Evolutionary conservation across 92 coral and sea anemone species (phyloP), one percentile per base, ranked within the genome.

Genomic region (Parazoanthus atlanticus): DNA sequence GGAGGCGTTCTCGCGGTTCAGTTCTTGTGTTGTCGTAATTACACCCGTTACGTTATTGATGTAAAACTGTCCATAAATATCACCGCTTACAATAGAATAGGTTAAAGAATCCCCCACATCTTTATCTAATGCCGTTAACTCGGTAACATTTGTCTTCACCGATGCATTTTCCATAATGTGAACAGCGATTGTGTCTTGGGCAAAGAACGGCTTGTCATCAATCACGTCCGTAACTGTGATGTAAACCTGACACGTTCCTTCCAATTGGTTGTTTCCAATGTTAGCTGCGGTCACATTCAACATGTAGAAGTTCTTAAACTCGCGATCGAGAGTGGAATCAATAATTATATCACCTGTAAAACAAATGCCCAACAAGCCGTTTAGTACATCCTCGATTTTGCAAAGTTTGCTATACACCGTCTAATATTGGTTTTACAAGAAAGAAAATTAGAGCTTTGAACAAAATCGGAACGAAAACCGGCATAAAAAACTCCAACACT

Each of bases 141-240:
- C 74, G 25, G 96, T 95, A 1, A 95, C 92, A 7, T 71, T 89
- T 28, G 94, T 92, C 2, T 91, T 92, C 8, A 92, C 80, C 6
- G 94, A 54, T 2, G 96, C 93, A 72, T 94, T 94, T 74, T 95
- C 98, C 25, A 85, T 40, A 12, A 94, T 49, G 12, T 81, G 90
- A 16, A 85, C 93, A 11, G 91, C 92, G 9, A 89, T n/a, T 21
- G 90, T 80, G 46, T 86, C 15, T 9, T 89, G 78, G 31, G 29
- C 88, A 86, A 93, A 95, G 90, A 70, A 95, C 0, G 98, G 98
- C 47, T 90, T 92, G 74, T 92, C 96, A 76, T 95, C 98, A 19
- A 95, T 92, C 74, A 95, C 94, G 90, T 95, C 98, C 64, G 96
- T 92, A 66, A 95, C 92, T 12, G 95, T 92, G 56, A 95, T 95